Base-by-base conservation (phyloP, 2,113 vertebrate species). In the Lanius ludovicianus region DNA sequence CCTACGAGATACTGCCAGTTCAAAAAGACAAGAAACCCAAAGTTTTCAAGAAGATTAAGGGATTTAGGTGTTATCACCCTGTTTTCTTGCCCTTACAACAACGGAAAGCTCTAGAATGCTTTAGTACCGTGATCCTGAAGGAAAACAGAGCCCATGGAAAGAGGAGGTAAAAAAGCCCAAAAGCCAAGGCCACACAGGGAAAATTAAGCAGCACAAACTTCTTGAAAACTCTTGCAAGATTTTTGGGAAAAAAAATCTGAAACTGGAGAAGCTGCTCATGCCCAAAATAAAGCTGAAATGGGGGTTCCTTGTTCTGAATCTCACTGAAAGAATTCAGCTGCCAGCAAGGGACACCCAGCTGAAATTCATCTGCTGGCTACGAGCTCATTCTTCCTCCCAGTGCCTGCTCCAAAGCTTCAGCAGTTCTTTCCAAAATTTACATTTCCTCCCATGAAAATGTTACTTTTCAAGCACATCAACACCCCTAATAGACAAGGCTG, bases 161-260 rank as follows among this genome's bases (percentile, higher is more conserved):
- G 52, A 56, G 27, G 31, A 39, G 41, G 55, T 33, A 27, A 60
- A 57, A 53, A 15, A 96, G 42, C 35, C 52, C 53, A 30, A 8
- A 68, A 46, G 42, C 22, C 46, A 90, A 78, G 46, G 35, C 18
- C 42, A 60, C 3, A 31, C 0, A 1, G 42, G 30, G n/a, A 78
- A 78, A 91, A 79, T 18, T 2, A 33, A 52, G 24, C 52, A 90
- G 49, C 39, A 41, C 18, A 8, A 55, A 31, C 20, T 2, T 33
- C 68, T 20, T 0, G 21, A 77, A 33, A 91, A 28, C 25, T 49
- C 9, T 0, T 1, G 24, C 1, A 2, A 19, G 52, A n/a, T 18
- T 50, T n/a, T 31, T 27, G 25, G 15, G 39, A 64, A 37, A 37
- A 37, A 37, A 37, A 37, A 37, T 37, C 13, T 47, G 55, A 70